Evolutionary conservation across 1,140 invertebrate species (phyloP).

Genomic region (Tigriopus japonicus): DNA sequence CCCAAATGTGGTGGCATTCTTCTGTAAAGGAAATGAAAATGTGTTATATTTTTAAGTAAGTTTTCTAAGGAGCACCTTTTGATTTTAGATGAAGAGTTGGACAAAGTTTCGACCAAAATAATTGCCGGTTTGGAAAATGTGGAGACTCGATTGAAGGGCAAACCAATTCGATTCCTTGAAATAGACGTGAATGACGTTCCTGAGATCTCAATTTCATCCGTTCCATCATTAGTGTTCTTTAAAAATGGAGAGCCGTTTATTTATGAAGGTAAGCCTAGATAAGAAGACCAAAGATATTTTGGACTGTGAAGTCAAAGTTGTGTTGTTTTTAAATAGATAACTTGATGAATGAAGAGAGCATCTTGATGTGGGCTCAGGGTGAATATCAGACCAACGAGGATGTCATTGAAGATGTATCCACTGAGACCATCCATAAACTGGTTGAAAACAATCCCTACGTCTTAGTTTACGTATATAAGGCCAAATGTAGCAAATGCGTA

Average conservation of each 20-base stretch:
- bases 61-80: too few relatives aligned
- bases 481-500: constrained; percentile 42
- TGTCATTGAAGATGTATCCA: constrained; percentile 9
- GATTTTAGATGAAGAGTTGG: constrained; percentile 8
- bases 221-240: constrained; percentile 72
- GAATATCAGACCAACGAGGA: constrained; percentile 6
- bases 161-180: constrained; percentile 1
- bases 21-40: too few relatives aligned
- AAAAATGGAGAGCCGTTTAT: constrained; percentile 50
- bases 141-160: not conserved
- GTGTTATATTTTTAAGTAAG: too few relatives aligned
- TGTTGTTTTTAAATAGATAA: constrained; percentile 9
- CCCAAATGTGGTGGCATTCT: constrained; percentile 3
- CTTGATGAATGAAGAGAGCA: constrained; percentile 14
- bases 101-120: constrained; percentile 9
- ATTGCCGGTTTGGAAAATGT: constrained; percentile 3
- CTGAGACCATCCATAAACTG: not conserved
- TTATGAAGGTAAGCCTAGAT: constrained; percentile 39
- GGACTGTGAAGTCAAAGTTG: not conserved
- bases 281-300: too few relatives aligned
- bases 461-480: constrained; percentile 10
- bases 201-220: constrained; percentile 1
- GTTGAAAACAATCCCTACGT: constrained; percentile 8
- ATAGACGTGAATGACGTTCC: constrained; percentile 2
- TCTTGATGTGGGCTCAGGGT: constrained; percentile 5